Conservation (phyloP, 2,797 vertebrate species). For the Lateolabrax maculatus region DNA sequence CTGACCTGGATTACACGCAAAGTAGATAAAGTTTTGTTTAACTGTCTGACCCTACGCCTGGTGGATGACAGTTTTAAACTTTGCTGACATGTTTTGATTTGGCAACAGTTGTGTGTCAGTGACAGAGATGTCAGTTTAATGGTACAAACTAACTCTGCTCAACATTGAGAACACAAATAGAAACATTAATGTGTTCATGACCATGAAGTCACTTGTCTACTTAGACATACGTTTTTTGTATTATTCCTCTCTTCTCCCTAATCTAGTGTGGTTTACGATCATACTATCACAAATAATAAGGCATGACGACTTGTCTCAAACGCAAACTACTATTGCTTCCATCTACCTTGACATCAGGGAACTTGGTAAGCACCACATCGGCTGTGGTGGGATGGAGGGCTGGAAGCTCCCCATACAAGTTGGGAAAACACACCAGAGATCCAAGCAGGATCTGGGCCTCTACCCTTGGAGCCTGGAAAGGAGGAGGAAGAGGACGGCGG, state of each 20-base stretch:
- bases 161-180: neutral
- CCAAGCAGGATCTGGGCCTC: slow-evolving; percentile 98
- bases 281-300: neutral
- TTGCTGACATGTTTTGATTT: neutral
- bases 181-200: too few relatives aligned
- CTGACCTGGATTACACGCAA: slow-evolving; percentile 45
- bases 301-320: neutral
- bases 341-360: slow-evolving; percentile 94
- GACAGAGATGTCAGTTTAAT: neutral
- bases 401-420: slow-evolving; percentile 94
- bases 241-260: neutral
- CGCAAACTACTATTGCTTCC: neutral
- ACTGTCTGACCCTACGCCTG: slow-evolving; percentile 1
- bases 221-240: too few relatives aligned
- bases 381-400: slow-evolving; percentile 94
- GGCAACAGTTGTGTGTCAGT: neutral
- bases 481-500: neutral
- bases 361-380: slow-evolving; percentile 93
- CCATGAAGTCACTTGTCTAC: too few relatives aligned
- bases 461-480: slow-evolving; percentile 92
- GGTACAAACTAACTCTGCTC: neutral
- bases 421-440: slow-evolving; percentile 97
- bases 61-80: neutral
- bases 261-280: neutral
- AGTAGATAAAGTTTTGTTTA: neutral